These are phyloP conservation scores for Chrysomela aeneicollis DNA, from an alignment of 2,888 invertebrate species.

Conservation along the genomic window DNA sequence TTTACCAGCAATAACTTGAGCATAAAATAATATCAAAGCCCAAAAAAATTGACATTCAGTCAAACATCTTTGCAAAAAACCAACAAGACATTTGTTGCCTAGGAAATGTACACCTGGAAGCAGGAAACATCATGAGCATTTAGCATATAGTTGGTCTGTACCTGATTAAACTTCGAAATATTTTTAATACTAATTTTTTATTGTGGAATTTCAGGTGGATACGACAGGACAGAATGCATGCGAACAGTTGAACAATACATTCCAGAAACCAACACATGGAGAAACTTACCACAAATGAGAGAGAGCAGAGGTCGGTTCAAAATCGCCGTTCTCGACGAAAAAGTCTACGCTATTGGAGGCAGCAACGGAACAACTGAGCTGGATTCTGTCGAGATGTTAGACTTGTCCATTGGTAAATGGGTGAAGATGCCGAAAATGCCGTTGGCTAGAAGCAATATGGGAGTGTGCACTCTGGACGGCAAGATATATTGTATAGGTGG, in stretches of 20 bases:
- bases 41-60: too few species aligned
- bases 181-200: slow-evolving; percentile 8
- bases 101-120: too few species aligned
- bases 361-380: slow-evolving; percentile 85
- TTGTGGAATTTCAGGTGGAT: slow-evolving; percentile 66
- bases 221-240: slow-evolving; percentile 85
- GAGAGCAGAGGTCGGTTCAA: slow-evolving; percentile 82
- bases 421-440: slow-evolving; percentile 64
- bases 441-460: slow-evolving; percentile 74
- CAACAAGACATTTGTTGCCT: too few species aligned
- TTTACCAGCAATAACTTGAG: too few species aligned
- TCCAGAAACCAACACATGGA: slow-evolving; percentile 75
- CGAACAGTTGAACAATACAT: slow-evolving; percentile 78
- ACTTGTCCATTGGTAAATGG: slow-evolving; percentile 60
- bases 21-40: too few species aligned
- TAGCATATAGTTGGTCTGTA: background rate
- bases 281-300: slow-evolving; percentile 73
- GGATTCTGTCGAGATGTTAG: slow-evolving; percentile 72
- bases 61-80: too few species aligned
- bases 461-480: slow-evolving; percentile 71
- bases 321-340: slow-evolving; percentile 72
- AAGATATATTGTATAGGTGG: slow-evolving; percentile 82
- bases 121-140: background rate
- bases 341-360: slow-evolving; percentile 82
- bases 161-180: slow-evolving; percentile 4